phyloP scores from a whole-genome alignment of 2,888 invertebrate genomes.

The Ellobium chinense region DNA sequence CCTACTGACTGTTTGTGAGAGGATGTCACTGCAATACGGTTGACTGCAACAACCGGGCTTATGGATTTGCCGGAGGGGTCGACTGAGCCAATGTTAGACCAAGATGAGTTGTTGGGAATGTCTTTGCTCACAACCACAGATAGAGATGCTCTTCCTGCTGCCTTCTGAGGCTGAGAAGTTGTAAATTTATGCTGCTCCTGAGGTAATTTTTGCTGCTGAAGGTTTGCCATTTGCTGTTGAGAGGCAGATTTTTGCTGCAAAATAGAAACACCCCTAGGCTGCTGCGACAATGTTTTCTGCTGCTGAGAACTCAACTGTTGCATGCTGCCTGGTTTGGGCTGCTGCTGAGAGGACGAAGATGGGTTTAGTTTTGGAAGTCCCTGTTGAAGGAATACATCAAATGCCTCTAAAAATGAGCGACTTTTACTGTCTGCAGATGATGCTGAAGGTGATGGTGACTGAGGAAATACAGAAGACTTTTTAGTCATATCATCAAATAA shows the following conservation, averaged over 20 bases:
- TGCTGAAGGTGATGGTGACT: no score
- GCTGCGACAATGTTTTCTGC: slow-evolving; percentile 15
- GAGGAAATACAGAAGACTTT: no score
- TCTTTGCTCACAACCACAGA: slow-evolving; percentile 26
- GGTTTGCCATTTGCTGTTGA: not conserved
- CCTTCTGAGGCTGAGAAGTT: slow-evolving; percentile 1
- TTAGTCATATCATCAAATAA: no score
- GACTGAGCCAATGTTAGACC: slow-evolving; percentile 19
- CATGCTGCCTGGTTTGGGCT: not conserved
- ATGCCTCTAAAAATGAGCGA: not conserved
- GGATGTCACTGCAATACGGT: slow-evolving; percentile 23
- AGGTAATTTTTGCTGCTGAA: slow-evolving; percentile 27
- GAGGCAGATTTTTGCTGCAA: slow-evolving; percentile 29
- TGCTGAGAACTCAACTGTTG: slow-evolving; percentile 28
- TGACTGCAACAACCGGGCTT: slow-evolving; percentile 22
- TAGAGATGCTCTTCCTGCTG: slow-evolving; percentile 15
- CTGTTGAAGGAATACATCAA: not conserved
- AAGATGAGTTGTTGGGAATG: slow-evolving; percentile 12
- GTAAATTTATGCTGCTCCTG: not conserved
- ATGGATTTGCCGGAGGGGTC: not conserved
- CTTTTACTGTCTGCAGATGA: not conserved
- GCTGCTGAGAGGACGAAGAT: slow-evolving; percentile 12
- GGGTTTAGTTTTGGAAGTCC: not conserved
- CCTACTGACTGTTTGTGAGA: slow-evolving; percentile 1
- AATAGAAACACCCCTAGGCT: slow-evolving; percentile 16